Conservation (phyloP, 2,888 invertebrate genomes). For the Acrobeloides nanus region DNA sequence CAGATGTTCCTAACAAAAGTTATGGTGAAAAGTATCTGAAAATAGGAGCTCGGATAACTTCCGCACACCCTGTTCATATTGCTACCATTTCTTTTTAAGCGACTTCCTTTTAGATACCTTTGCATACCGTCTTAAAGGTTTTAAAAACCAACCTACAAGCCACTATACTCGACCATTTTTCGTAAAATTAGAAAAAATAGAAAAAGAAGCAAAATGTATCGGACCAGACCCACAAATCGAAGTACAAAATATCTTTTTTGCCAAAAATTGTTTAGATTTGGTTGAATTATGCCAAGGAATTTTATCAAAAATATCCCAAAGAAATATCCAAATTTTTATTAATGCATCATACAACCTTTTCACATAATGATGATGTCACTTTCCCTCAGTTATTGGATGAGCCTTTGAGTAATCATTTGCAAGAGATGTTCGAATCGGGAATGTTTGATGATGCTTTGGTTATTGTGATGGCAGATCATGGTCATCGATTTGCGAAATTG, state of each 20-base stretch:
- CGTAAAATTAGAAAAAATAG: slow-evolving; percentile 52
- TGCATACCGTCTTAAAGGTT: slow-evolving; percentile 80
- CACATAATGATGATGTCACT: slow-evolving; percentile 79
- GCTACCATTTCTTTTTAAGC: too few species aligned
- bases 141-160: slow-evolving; percentile 73
- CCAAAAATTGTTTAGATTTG: slow-evolving; percentile 25
- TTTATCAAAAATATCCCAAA: slow-evolving; percentile 62
- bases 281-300: slow-evolving; percentile 57
- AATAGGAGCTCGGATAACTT: too few species aligned
- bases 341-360: slow-evolving; percentile 79
- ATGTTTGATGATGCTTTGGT: slow-evolving; percentile 72
- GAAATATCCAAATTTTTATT: slow-evolving; percentile 72
- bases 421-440: slow-evolving; percentile 56
- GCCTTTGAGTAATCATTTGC: slow-evolving; percentile 33
- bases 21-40: too few species aligned
- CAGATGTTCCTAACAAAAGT: too few species aligned
- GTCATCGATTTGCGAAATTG: slow-evolving; percentile 73
- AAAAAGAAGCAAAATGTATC: slow-evolving; percentile 62
- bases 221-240: slow-evolving; percentile 68
- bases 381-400: slow-evolving; percentile 61
- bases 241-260: slow-evolving; percentile 25
- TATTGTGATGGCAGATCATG: slow-evolving; percentile 87
- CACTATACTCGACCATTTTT: slow-evolving; percentile 80
- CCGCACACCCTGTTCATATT: too few species aligned
- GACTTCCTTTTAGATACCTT: slow-evolving; percentile 71